phyloP scores from a whole-genome alignment of 2,113 vertebrate species.

The Drymodes brunneopygia region DNA sequence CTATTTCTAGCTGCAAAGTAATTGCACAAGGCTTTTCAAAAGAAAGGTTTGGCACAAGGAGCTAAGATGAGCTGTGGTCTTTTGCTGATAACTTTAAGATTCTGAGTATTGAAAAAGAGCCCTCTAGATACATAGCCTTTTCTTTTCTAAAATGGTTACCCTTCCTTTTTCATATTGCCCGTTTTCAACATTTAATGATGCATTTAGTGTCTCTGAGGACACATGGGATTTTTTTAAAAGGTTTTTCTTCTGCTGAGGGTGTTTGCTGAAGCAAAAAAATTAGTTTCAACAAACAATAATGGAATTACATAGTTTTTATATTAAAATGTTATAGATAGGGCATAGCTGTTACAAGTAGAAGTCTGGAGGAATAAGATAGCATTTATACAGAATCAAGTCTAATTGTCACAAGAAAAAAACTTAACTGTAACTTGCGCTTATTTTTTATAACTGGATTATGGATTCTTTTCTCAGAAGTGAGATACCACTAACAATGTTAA shows the following conservation, averaged over 20 bases:
- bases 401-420: not conserved
- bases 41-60: not conserved
- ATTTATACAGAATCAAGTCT: constrained; percentile 13
- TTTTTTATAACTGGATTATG: not conserved
- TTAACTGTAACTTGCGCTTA: not conserved
- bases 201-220: not conserved
- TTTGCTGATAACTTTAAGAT: not conserved
- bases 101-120: not conserved
- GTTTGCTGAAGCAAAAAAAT: not conserved
- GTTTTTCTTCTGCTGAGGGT: not conserved
- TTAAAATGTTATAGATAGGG: not conserved
- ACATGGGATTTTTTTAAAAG: not conserved
- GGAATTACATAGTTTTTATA: not conserved
- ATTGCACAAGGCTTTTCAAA: not conserved
- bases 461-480: constrained; percentile 35
- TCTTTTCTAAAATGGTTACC: not conserved
- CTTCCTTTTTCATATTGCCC: not conserved
- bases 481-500: not conserved
- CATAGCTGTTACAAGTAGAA: not conserved
- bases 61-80: not conserved
- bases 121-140: not conserved
- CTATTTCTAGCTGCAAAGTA: not conserved
- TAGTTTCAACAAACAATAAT: not conserved
- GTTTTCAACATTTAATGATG: not conserved
- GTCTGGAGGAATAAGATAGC: not conserved